These are phyloP conservation scores for Ciconia nigra DNA, from an alignment of 2,797 vertebrate species.

Conservation along the genomic window DNA sequence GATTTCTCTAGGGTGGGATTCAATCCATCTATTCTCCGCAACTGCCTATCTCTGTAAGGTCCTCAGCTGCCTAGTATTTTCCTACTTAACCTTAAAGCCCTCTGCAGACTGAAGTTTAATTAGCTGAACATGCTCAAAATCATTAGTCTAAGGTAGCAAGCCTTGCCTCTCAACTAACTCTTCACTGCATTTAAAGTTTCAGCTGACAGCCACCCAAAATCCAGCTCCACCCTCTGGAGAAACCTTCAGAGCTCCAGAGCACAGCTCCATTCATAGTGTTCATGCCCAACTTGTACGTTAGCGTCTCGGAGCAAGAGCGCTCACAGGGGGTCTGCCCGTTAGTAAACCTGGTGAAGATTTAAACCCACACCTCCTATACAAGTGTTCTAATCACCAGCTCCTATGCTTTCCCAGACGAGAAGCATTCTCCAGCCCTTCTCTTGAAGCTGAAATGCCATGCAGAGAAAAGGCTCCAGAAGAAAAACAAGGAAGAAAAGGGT, in stretches of 20 bases:
- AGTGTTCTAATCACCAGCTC: not conserved
- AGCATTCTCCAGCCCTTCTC: not conserved
- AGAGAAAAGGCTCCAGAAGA: not conserved
- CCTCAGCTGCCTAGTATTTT: not conserved
- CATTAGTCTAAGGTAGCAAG: not conserved
- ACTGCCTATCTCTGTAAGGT: not conserved
- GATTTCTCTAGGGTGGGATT: not conserved
- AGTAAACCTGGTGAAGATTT: not conserved
- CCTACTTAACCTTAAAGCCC: not conserved
- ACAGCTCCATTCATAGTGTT: rapidly evolving
- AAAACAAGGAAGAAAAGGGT: not conserved
- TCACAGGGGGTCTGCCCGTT: not conserved
- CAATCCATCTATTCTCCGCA: not conserved
- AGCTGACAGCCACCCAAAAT: not conserved
- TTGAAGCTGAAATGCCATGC: not conserved
- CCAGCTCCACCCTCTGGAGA: not conserved
- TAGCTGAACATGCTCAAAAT: not conserved
- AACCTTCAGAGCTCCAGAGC: not conserved
- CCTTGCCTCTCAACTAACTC: not conserved
- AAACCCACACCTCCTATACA: not conserved
- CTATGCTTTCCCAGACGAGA: not conserved
- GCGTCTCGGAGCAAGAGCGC: not conserved
- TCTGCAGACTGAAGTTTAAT: not conserved
- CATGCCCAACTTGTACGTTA: not conserved
- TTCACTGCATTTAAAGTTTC: not conserved